phyloP scores from a whole-genome alignment of 2,113 vertebrate genomes.

The Nothoprocta perdicaria region DNA sequence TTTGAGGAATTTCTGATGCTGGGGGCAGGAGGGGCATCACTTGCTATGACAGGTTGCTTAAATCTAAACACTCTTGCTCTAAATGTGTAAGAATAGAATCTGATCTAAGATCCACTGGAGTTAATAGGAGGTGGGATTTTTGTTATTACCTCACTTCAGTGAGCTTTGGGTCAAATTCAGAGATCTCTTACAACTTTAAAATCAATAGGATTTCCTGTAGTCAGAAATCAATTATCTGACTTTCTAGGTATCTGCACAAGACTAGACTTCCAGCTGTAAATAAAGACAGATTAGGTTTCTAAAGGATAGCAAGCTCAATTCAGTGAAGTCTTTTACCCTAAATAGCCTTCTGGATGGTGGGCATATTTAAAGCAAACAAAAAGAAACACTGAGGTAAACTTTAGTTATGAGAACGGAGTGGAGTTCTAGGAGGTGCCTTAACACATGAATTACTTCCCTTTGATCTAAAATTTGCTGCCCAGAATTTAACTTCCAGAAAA shows the following conservation, averaged over 20 bases:
- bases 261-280: not conserved
- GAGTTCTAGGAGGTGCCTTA: not conserved
- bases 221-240: not conserved
- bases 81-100: not conserved
- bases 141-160: not conserved
- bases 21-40: not conserved
- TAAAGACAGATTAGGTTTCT: not conserved
- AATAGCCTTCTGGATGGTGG: not conserved
- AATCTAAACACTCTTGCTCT: not conserved
- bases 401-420: not conserved
- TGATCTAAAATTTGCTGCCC: not conserved
- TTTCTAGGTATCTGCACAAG: not conserved
- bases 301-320: not conserved
- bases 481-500: too few species aligned
- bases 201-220: not conserved
- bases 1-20: not conserved
- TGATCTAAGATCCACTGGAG: not conserved
- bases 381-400: not conserved
- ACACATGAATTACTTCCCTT: not conserved
- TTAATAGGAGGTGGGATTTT: not conserved
- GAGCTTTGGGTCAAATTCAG: not conserved
- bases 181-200: not conserved
- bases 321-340: not conserved
- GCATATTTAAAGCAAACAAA: not conserved
- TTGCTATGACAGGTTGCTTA: not conserved